A percentile compares a stretch with the other conserved stretches of the same genome.
Evolutionary conservation across 2,113 vertebrate species (phyloP).

Genomic region (Caranx melampygus): DNA sequence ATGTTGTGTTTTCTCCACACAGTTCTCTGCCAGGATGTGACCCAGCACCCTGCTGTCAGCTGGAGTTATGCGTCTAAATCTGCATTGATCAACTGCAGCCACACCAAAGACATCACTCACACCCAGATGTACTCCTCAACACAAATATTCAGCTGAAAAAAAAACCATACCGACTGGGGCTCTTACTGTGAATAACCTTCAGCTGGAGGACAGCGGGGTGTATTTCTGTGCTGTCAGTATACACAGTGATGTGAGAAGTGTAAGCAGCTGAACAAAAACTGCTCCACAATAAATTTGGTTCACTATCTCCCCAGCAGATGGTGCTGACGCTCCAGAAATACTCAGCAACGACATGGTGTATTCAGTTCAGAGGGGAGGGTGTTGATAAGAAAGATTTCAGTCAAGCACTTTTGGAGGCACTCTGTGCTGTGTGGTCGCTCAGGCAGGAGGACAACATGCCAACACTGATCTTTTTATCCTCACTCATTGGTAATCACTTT

Average conservation of each 20-base stretch:
- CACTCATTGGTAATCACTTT: constrained; percentile 39
- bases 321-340: constrained; percentile 40
- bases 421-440: background rate
- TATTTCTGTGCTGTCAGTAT: constrained; percentile 60
- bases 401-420: background rate
- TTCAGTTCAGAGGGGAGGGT: background rate
- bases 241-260: constrained; percentile 43
- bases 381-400: background rate
- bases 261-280: constrained; percentile 42
- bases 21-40: constrained; percentile 58
- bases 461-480: constrained; percentile 4
- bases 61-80: constrained; percentile 25
- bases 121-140: constrained; percentile 47
- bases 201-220: constrained; percentile 45
- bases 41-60: constrained; percentile 50
- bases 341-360: background rate
- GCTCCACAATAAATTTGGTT: background rate
- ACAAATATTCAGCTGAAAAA: constrained; percentile 52
- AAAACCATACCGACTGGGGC: background rate
- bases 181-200: constrained; percentile 44
- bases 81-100: constrained; percentile 64
- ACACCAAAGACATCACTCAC: constrained; percentile 38
- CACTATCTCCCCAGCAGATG: constrained; percentile 55
- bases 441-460: constrained; percentile 43
- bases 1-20: background rate